phyloP scores from a whole-genome alignment of 2,113 vertebrate species.

The Megaleporinus macrocephalus region DNA sequence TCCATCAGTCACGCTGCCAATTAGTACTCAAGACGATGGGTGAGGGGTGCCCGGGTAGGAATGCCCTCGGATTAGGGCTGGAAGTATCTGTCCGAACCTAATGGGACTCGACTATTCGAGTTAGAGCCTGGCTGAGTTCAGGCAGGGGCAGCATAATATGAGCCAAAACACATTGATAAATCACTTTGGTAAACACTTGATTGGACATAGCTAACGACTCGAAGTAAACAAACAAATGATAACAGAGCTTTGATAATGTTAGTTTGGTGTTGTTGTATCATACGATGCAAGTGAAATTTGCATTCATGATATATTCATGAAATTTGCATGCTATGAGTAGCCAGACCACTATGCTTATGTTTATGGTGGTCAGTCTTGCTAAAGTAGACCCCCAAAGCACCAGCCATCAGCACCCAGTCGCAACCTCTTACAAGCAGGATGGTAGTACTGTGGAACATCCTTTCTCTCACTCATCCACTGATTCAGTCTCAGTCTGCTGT shows the following conservation, averaged over 20 bases:
- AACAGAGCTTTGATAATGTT: too few relatives aligned
- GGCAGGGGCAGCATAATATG: too few relatives aligned
- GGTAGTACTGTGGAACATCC: not conserved
- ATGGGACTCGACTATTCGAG: not conserved
- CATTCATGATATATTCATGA: too few relatives aligned
- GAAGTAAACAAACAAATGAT: too few relatives aligned
- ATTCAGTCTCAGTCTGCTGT: not conserved
- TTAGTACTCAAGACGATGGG: slow-evolving; percentile 17
- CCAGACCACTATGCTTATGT: too few relatives aligned
- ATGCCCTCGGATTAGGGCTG: not conserved
- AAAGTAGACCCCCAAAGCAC: slow-evolving; percentile 24
- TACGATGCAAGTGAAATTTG: not conserved
- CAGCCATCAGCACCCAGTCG: slow-evolving; percentile 7
- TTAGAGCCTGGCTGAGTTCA: not conserved
- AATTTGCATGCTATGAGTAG: too few relatives aligned
- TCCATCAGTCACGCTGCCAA: slow-evolving; percentile 45
- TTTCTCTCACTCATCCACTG: not conserved
- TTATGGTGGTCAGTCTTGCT: too few relatives aligned
- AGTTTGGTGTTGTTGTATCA: too few relatives aligned
- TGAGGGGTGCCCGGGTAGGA: not conserved
- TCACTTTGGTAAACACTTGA: too few relatives aligned
- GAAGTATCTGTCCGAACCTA: not conserved
- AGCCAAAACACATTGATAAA: not conserved
- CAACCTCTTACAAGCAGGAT: not conserved
- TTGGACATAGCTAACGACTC: too few relatives aligned